Conservation (phyloP, 1,140 invertebrate species). For the Drosophila erecta region DNA sequence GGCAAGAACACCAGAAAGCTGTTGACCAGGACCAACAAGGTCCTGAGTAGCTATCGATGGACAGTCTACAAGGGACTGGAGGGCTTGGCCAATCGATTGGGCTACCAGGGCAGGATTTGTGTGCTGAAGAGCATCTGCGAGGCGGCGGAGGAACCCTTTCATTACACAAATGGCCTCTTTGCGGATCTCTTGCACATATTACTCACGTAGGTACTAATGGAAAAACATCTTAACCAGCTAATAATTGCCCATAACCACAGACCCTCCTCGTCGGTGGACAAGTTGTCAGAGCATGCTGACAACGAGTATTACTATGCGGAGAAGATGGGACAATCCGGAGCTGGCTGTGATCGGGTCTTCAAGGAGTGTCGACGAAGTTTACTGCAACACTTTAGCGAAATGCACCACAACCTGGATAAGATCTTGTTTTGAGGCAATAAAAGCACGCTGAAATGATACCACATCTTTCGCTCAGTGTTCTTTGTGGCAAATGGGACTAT, state of each 20-base stretch:
- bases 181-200: conserved; percentile 90
- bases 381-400: conserved; percentile 66
- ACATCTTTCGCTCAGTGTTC: conserved; percentile 33
- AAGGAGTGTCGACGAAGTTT: conserved; percentile 86
- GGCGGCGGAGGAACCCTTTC: conserved; percentile 88
- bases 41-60: conserved; percentile 78
- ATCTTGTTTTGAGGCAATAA: conserved; percentile 63
- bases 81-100: conserved; percentile 85
- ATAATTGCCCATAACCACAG: conserved; percentile 68
- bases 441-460: conserved; percentile 20
- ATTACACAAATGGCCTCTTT: conserved; percentile 87
- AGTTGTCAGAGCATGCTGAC: conserved; percentile 87
- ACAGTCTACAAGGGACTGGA: conserved; percentile 74
- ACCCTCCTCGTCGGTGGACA: conserved; percentile 88
- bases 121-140: conserved; percentile 91
- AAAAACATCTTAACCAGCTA: not conserved
- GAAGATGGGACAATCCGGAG: conserved; percentile 86
- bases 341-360: conserved; percentile 87
- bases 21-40: conserved; percentile 56
- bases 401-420: conserved; percentile 59
- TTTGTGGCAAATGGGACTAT: conserved; percentile 12
- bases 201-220: conserved; percentile 87
- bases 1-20: conserved; percentile 68
- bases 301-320: conserved; percentile 90
- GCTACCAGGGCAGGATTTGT: conserved; percentile 88